These are phyloP conservation scores for Phengaris arion DNA, from an alignment of 2,888 invertebrate genomes.

Conservation along the genomic window DNA sequence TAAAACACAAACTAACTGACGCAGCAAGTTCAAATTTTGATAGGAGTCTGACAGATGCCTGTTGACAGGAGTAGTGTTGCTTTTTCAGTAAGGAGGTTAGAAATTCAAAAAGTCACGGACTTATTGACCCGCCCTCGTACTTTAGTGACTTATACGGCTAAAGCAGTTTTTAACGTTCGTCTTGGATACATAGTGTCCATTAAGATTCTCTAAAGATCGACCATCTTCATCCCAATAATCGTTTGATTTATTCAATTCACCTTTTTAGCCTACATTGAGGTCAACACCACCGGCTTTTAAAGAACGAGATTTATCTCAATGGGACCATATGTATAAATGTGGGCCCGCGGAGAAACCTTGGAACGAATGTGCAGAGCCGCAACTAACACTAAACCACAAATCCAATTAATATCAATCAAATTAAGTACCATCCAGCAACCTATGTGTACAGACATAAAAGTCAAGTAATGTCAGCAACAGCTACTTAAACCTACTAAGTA, in stretches of 20 bases:
- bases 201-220: not conserved
- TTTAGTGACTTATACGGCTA: not conserved
- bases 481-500: conserved; percentile 15
- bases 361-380: not conserved
- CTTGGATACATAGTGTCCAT: not conserved
- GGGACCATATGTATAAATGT: conserved; percentile 6
- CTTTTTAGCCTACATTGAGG: conserved; percentile 8
- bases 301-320: conserved; percentile 22
- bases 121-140: too few species aligned
- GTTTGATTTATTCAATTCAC: conserved; percentile 8
- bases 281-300: conserved; percentile 3
- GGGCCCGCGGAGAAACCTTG: conserved; percentile 5
- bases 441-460: not conserved
- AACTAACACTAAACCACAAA: not conserved
- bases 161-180: not conserved
- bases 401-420: conserved; percentile 26
- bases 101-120: too few species aligned
- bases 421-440: not conserved
- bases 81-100: too few species aligned
- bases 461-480: not conserved
- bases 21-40: too few species aligned
- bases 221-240: conserved; percentile 11
- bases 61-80: too few species aligned
- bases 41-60: too few species aligned
- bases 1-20: too few species aligned